phyloP scores from a whole-genome alignment of 92 coral and sea anemone genomes.

The Hydrozoanthus gracilis region DNA sequence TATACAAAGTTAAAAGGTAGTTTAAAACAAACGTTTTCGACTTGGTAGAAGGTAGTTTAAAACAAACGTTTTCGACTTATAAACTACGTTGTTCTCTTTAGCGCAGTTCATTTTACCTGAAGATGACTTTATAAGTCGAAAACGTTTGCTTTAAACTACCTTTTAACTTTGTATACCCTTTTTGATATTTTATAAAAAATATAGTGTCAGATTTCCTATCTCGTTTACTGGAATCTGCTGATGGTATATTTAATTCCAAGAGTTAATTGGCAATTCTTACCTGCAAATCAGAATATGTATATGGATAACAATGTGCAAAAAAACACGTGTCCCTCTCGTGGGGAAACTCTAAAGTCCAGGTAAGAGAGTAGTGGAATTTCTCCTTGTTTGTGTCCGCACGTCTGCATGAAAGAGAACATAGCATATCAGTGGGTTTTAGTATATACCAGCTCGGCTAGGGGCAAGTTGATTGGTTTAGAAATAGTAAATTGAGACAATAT shows the following conservation, averaged over 20 bases:
- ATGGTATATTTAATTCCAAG: neutral
- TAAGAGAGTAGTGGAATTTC: conserved; percentile 73
- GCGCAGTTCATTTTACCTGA: too few species aligned
- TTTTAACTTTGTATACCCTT: too few species aligned
- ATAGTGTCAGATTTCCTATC: neutral
- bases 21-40: too few species aligned
- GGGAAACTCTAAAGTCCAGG: conserved; percentile 85
- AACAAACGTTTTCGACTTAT: too few species aligned
- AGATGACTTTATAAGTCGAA: too few species aligned
- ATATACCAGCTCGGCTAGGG: neutral
- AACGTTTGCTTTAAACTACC: too few species aligned
- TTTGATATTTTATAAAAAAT: too few species aligned
- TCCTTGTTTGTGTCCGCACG: conserved; percentile 85
- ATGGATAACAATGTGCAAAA: conserved; percentile 96
- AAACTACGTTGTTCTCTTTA: too few species aligned
- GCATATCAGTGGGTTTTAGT: neutral
- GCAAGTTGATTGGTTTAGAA: too few species aligned
- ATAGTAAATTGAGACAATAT: too few species aligned
- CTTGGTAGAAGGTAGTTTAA: too few species aligned
- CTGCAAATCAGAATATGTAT: conserved; percentile 94
- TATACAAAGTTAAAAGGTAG: too few species aligned
- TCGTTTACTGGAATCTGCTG: neutral
- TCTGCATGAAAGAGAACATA: conserved; percentile 28
- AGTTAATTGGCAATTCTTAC: conserved; percentile 38
- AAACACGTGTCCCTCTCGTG: conserved; percentile 80